Percentiles rank a stretch among this genome's conserved stretches.
Evolutionary conservation across 1,140 invertebrate genomes (phyloP).

Genomic region (Archegozetes longisetosus): DNA sequence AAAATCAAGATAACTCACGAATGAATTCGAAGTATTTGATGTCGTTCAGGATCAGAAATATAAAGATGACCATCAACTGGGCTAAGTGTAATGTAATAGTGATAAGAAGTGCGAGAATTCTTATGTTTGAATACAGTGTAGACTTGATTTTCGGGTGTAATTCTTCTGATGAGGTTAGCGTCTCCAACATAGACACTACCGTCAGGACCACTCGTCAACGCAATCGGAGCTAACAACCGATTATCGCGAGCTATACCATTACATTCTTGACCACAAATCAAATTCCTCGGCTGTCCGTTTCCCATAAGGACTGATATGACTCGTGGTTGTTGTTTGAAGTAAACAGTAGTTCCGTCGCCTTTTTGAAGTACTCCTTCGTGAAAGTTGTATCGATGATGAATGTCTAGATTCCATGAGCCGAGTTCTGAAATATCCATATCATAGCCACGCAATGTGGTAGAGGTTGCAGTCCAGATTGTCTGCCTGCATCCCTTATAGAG

Average conservation of each 20-base stretch:
- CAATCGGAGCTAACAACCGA: conserved; percentile 70
- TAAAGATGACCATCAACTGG: conserved; percentile 87
- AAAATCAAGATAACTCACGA: conserved; percentile 24
- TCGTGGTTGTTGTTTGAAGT: conserved; percentile 46
- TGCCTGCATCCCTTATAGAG: conserved; percentile 67
- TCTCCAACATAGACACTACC: conserved; percentile 93
- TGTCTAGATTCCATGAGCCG: conserved; percentile 90
- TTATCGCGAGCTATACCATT: conserved; percentile 31
- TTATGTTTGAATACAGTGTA: conserved; percentile 26
- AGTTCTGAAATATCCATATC: conserved; percentile 92
- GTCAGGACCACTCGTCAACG: conserved; percentile 80
- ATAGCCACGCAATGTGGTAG: conserved; percentile 78
- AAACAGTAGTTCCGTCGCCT: conserved; percentile 81
- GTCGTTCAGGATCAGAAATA: conserved; percentile 80
- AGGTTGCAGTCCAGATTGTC: conserved; percentile 84
- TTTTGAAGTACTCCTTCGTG: conserved; percentile 88
- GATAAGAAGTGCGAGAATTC: conserved; percentile 31
- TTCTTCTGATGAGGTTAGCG: conserved; percentile 82
- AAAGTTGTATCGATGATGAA: conserved; percentile 97
- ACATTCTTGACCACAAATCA: conserved; percentile 52
- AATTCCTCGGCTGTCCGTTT: conserved; percentile 58
- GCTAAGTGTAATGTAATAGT: conserved; percentile 79
- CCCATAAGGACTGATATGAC: conserved; percentile 84
- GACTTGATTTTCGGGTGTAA: conserved; percentile 46
- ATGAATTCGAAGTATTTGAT: conserved; percentile 39